Percentiles rank a stretch among this genome's conserved stretches.
These are phyloP conservation scores for Spinus pinus DNA, from an alignment of 2,797 vertebrate species.

Conservation along the genomic window DNA sequence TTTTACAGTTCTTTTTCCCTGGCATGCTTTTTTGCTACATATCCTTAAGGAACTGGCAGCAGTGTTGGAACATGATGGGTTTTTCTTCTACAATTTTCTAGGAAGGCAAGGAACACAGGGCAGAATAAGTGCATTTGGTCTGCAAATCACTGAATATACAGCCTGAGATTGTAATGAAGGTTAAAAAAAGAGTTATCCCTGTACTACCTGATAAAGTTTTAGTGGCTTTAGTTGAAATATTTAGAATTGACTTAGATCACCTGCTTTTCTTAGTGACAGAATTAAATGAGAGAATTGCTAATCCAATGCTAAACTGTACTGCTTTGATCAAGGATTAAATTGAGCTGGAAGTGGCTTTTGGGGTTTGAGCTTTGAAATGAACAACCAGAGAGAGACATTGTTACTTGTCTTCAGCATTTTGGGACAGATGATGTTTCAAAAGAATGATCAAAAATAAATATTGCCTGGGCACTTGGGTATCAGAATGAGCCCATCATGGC, in stretches of 20 bases:
- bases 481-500: neutral
- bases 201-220: neutral
- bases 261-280: conserved; percentile 25
- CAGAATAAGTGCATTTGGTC: neutral
- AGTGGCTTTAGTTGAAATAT: neutral
- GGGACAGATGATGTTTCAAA: neutral
- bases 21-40: neutral
- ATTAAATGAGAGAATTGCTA: conserved; percentile 49
- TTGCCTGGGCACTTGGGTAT: neutral
- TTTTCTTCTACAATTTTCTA: neutral
- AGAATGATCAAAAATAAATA: neutral
- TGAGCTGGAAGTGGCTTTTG: conserved; percentile 33
- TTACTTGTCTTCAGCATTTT: neutral
- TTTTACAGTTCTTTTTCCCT: neutral
- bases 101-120: neutral
- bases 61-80: neutral
- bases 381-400: neutral
- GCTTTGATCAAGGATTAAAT: conserved; percentile 72
- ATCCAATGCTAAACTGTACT: conserved; percentile 42
- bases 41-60: neutral
- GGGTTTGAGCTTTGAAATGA: conserved; percentile 18
- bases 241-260: conserved; percentile 20
- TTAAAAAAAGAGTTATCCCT: neutral
- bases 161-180: neutral
- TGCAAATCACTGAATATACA: neutral